Evolutionary conservation across 92 coral and sea anemone species (phyloP), one percentile per base, ranked within the genome.

Genomic region (Epizoanthus fatuus): DNA sequence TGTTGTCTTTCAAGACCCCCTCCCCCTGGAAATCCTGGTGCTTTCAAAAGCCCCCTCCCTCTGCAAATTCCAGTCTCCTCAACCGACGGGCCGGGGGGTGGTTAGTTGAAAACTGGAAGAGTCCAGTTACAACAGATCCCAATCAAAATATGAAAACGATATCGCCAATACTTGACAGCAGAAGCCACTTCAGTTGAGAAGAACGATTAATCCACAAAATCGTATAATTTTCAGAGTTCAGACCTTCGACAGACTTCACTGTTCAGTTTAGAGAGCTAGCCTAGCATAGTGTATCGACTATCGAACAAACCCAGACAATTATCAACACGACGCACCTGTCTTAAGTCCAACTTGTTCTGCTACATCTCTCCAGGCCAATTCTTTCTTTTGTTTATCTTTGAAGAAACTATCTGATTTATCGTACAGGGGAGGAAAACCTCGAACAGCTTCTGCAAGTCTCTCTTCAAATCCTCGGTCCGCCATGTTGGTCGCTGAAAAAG

Each of bases 171-270:
- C 79, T 73, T 73, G 79, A 73, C 79, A 54, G 64, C 79, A 74
- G 79, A 74, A 74, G 79, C 63, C 64, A 54, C 64, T 73, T 73
- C 79, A 73, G 79, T 73, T 73, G 79, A 73, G 79, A 73, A 32
- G 79, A 73, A 73, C 64, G 79, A 73, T 73, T 54, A 73, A 60
- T 60, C 74, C 51, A 69, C 39, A 66, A 38, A 38, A 37, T 66
- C 49, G 39, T 66, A 66, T 38, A 69, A 69, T 42, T 69, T 69
- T 72, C 77, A 72, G 77, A 72, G 77, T 72, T 72, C 62, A 72
- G 77, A 72, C 77, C 77, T 72, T 17, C 60, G 77, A 72, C 60
- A 51, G 62, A 72, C 77, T 72, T 72, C 51, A 51, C 77, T 72
- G 62, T 72, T 72, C 77, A 42, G 77, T 53, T 72, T 72, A 29